Conservation (phyloP, 2,888 invertebrate genomes). For the Archips xylosteana region DNA sequence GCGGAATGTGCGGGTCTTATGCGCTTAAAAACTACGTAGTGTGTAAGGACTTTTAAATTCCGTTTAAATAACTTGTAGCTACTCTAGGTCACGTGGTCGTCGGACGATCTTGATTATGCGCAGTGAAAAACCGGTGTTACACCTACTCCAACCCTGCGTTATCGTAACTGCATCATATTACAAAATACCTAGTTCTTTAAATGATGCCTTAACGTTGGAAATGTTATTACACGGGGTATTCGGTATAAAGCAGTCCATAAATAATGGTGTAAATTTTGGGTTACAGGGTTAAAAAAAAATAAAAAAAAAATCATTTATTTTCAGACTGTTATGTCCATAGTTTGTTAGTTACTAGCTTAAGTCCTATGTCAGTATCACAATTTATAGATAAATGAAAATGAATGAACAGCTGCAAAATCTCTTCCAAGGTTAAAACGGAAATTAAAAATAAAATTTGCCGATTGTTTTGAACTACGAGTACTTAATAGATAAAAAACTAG, state of each 20-base stretch:
- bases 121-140: constrained; percentile 31
- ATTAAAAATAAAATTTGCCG: too few relatives aligned
- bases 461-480: too few relatives aligned
- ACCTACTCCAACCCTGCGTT: constrained; percentile 15
- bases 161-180: constrained; percentile 31
- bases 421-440: too few relatives aligned
- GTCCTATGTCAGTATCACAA: too few relatives aligned
- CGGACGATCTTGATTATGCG: constrained; percentile 26
- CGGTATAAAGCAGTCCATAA: not conserved
- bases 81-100: constrained; percentile 26
- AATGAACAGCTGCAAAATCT: too few relatives aligned
- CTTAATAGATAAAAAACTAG: too few relatives aligned
- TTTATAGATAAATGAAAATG: too few relatives aligned
- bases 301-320: too few relatives aligned
- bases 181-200: constrained; percentile 10
- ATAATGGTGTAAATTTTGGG: too few relatives aligned
- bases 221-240: constrained; percentile 1
- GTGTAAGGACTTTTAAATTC: not conserved
- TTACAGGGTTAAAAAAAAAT: too few relatives aligned
- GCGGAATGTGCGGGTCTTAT: not conserved
- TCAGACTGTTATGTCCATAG: too few relatives aligned
- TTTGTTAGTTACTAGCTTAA: too few relatives aligned
- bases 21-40: not conserved
- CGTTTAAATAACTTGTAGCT: not conserved
- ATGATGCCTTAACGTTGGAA: not conserved